These are phyloP conservation scores for Trachythela sp. DNA, from an alignment of 64 coral and sea anemone genomes.

Conservation along the genomic window DNA sequence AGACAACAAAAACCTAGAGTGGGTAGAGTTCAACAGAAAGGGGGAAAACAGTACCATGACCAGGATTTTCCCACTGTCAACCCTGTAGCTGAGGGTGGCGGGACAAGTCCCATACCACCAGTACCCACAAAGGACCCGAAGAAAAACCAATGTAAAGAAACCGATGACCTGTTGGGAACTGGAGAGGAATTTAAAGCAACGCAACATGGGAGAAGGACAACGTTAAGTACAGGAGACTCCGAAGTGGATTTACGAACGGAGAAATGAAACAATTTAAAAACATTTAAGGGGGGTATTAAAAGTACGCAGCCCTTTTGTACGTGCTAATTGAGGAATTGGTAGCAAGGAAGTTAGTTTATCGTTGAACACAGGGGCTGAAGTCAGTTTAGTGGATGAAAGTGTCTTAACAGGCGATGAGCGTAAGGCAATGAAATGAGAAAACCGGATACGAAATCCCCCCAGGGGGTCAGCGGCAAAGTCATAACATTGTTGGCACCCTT, in stretches of 20 bases:
- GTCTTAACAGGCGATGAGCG: neutral
- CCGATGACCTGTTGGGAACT: neutral
- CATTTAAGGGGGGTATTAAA: neutral
- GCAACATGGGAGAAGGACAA: neutral
- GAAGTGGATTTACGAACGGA: conserved; percentile 4
- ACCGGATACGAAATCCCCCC: neutral
- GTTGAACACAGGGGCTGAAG: neutral
- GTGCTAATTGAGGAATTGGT: neutral
- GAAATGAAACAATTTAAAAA: neutral
- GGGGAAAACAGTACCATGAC: neutral
- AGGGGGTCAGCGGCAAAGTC: neutral
- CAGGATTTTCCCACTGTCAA: neutral
- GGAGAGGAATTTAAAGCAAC: neutral
- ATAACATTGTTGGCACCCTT: neutral
- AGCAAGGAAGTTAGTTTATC: neutral
- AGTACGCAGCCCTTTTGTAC: neutral
- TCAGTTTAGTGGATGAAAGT: conserved; percentile 6
- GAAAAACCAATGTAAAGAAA: neutral
- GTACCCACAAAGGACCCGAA: neutral
- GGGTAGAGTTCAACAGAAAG: neutral
- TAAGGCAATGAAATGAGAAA: neutral
- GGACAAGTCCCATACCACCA: neutral
- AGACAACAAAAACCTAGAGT: neutral
- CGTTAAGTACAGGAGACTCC: neutral
- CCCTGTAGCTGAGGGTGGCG: neutral